Percentiles rank a stretch among this genome's conserved stretches.
phyloP scores from a whole-genome alignment of 2,888 invertebrate genomes.

The Ceraclea dissimilis region DNA sequence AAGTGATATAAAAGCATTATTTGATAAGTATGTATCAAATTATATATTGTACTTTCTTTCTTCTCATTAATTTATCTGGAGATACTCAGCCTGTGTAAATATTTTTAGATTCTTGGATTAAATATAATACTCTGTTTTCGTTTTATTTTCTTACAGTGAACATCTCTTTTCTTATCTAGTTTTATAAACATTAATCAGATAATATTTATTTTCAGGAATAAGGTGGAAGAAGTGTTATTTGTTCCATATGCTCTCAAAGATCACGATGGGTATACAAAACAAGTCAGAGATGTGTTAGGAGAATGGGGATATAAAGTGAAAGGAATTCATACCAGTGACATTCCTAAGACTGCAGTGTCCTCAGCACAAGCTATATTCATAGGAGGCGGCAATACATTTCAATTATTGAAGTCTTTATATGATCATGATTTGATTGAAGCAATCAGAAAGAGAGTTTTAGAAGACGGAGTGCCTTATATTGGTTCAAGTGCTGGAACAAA shows the following conservation, averaged over 20 bases:
- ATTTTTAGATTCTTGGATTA: too few species aligned
- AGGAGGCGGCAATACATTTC: conserved; percentile 78
- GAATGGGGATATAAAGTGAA: conserved; percentile 60
- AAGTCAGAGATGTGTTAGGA: conserved; percentile 50
- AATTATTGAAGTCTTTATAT: conserved; percentile 62
- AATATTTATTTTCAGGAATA: conserved; percentile 46
- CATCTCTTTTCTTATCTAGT: too few species aligned
- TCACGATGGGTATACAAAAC: conserved; percentile 57
- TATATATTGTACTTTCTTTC: conserved; percentile 4
- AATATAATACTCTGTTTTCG: too few species aligned
- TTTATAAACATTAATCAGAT: too few species aligned
- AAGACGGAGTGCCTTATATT: conserved; percentile 61
- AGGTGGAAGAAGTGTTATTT: conserved; percentile 59
- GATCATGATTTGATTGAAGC: conserved; percentile 56
- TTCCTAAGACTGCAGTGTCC: conserved; percentile 50
- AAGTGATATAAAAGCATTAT: conserved; percentile 52
- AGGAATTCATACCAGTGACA: conserved; percentile 55
- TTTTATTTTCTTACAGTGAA: too few species aligned
- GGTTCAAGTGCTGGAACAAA: conserved; percentile 80
- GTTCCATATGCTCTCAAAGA: conserved; percentile 67
- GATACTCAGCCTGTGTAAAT: too few species aligned
- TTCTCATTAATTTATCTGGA: too few species aligned
- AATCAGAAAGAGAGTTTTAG: conserved; percentile 55
- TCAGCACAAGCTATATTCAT: conserved; percentile 64
- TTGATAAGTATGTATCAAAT: conserved; percentile 46